Conservation (phyloP, 2,113 vertebrate genomes). For the Okapia johnstoni region DNA sequence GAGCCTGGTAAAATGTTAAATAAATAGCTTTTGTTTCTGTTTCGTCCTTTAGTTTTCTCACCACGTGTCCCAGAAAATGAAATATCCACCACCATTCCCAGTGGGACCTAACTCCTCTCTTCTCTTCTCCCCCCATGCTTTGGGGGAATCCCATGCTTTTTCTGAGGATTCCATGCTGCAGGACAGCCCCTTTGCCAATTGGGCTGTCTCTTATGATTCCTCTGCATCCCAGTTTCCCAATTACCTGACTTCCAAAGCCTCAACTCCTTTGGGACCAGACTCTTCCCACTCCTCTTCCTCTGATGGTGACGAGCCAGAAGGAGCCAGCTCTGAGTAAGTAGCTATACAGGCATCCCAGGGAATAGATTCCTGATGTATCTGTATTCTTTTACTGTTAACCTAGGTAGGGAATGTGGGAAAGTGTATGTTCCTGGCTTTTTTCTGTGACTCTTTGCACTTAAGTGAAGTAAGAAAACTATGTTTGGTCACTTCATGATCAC, state of each 20-base stretch:
- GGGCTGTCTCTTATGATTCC: constrained; percentile 89
- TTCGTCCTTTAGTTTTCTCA: constrained; percentile 74
- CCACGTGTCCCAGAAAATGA: constrained; percentile 84
- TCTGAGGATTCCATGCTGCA: constrained; percentile 86
- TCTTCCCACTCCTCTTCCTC: constrained; percentile 91
- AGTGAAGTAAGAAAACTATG: background rate
- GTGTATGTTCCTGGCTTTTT: background rate
- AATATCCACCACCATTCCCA: constrained; percentile 87
- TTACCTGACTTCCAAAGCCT: constrained; percentile 79
- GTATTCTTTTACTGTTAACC: background rate
- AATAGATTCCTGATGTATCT: background rate
- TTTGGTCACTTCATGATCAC: background rate
- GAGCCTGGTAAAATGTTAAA: constrained; percentile 58
- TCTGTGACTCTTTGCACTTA: background rate
- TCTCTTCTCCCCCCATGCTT: constrained; percentile 83
- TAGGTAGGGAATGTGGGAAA: background rate
- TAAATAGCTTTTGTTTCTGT: constrained; percentile 63
- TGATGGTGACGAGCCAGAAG: constrained; percentile 89
- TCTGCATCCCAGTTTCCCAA: constrained; percentile 83
- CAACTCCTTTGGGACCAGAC: constrained; percentile 83
- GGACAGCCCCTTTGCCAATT: constrained; percentile 86
- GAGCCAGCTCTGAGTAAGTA: constrained; percentile 88
- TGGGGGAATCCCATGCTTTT: constrained; percentile 75
- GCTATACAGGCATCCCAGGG: background rate
- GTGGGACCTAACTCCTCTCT: constrained; percentile 81